Evolutionary conservation across 2,888 invertebrate genomes (phyloP), one percentile per base, ranked within the genome.

Genomic region (Molanna angustata): DNA sequence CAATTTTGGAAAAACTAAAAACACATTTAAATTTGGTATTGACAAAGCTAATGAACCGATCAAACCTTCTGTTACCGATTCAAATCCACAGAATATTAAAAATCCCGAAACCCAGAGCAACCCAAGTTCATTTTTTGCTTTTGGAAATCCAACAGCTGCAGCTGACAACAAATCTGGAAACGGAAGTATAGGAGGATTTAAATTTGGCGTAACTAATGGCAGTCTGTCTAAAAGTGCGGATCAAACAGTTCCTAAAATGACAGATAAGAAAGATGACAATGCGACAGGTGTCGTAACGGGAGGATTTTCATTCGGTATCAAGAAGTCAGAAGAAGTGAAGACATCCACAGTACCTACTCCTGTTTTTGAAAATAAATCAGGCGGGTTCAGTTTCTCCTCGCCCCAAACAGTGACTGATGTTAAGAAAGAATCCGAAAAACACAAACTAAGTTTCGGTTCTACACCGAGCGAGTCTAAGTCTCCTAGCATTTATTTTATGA

Each of bases 11-110:
- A 62, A 58, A 52, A 43, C 57, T 11, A 58, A 62, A 19, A 60
- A 64, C 22, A 64, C 61, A 16, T 74, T 79, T 55, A 75, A 71
- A 61, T 79, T 80, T 63, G 80, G 79, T 3, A 69, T 79, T 37
- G 73, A 75, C 54, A 73, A 73, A 60, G 64, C 67, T 9, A 65
- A 65, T 39, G 37, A 32, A 7, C 22, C 37, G 2, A 58, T 54
- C 2, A 41, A 54, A 40, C 6, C 54, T 2, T 11, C 11, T 9
- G 17, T n/a, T 2, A 39, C 19, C 11, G 41, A 45, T 6, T 32
- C 22, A 11, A 37, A 18, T 19, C 3, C 42, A 46, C 27, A 79
- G 63, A 78, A 77, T 1, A 67, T 78, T 33, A 72, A 75, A 54
- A 73, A 73, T 58, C 62, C 66, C 9, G 66, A 65, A n/a, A 13